Evolutionary conservation across 2,113 vertebrate species (phyloP), one percentile per base, ranked within the genome.

Genomic region (Agapornis roseicollis): DNA sequence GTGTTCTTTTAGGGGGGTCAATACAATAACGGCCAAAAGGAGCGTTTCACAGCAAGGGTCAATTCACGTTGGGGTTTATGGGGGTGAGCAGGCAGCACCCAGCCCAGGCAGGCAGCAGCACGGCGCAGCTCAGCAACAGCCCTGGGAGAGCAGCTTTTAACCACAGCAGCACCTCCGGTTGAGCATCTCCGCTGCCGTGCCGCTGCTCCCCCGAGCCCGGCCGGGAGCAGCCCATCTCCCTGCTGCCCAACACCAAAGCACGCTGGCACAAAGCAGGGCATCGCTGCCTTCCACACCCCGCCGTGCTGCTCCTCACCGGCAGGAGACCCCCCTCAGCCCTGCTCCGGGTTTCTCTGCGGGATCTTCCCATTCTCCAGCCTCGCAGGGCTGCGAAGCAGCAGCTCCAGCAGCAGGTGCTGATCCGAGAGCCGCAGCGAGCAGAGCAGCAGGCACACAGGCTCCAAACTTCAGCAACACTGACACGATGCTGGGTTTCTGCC

Each of bases 401-500:
- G 3, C 78, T 49, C 77, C 71, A 16, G n/a, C 42, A 69, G 74
- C 55, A 15, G 5, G 42, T 1, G 33, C 74, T 6, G 63, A 52
- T 7, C 28, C 1, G 0, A 35, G 25, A 35, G 85, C 64, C 31
- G 7, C 37, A 35, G 56, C 22, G 56, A 4, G 63, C 10, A 0
- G 55, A 29, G 7, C 41, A 14, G 10, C 25, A 18, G 44, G 44
- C 49, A 28, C 41, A 17, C 22, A 1, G 42, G 63, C 58, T 49
- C 41, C 47, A 20, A 61, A 27, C 35, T 61, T 27, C 4, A 17
- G 18, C 33, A 52, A 37, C 5, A 1, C 8, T 49, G 23, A 29
- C n/a, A 11, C 0, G 3, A 37, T 0, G 2, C 24, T 42, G 33
- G 4, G 1, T 37, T 60, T 31, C 25, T 35, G 1, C 74, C 41